These are phyloP conservation scores for Leptopilina clavipes DNA, from an alignment of 1,140 invertebrate genomes.

Conservation along the genomic window DNA sequence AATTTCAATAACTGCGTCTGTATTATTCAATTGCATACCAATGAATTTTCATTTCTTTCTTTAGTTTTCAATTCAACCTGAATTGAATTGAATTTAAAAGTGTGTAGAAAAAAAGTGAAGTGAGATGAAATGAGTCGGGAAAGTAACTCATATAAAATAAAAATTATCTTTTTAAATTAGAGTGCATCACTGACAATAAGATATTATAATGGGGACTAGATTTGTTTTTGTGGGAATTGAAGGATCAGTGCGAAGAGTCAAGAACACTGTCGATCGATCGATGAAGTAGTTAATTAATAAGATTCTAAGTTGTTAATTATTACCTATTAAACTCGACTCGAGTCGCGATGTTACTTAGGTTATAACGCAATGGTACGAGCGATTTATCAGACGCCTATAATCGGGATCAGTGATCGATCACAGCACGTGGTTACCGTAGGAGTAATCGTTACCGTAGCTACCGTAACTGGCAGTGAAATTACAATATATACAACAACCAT, in stretches of 20 bases:
- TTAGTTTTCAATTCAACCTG: too few species aligned
- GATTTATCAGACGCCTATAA: slow-evolving; percentile 53
- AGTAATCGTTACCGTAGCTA: slow-evolving; percentile 62
- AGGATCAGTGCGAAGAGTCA: neutral
- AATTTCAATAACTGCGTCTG: too few species aligned
- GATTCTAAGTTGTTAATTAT: slow-evolving; percentile 47
- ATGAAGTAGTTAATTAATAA: slow-evolving; percentile 22
- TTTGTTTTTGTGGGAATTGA: neutral
- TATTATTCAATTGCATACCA: too few species aligned
- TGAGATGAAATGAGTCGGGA: too few species aligned
- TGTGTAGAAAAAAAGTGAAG: too few species aligned
- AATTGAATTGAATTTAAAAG: too few species aligned
- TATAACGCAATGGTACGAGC: slow-evolving; percentile 42
- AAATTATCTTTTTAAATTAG: too few species aligned
- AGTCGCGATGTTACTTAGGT: slow-evolving; percentile 33
- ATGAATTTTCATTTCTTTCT: too few species aligned
- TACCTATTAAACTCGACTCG: slow-evolving; percentile 45
- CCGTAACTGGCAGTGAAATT: slow-evolving; percentile 60
- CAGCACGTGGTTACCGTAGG: slow-evolving; percentile 57
- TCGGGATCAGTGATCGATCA: slow-evolving; percentile 62
- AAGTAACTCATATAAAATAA: too few species aligned
- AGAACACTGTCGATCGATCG: neutral
- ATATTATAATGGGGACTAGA: too few species aligned
- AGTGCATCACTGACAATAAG: too few species aligned
- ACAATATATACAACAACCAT: slow-evolving; percentile 48